Evolutionary conservation across 1,140 invertebrate species (phyloP).

Genomic region (Drosophila equinoxialis): DNA sequence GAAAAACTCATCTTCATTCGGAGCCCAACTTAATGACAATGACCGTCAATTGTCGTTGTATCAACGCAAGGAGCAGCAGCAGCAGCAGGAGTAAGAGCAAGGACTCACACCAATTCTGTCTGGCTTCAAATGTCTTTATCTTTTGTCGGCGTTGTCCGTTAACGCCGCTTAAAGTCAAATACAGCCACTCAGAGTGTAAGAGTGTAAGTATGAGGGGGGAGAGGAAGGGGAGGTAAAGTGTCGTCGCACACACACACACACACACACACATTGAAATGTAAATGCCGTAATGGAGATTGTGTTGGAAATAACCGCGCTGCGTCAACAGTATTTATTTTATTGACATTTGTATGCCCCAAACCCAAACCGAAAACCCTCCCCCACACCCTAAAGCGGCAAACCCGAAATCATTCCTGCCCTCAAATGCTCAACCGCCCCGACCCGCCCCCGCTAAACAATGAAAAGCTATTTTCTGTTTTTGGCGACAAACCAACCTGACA

Average conservation of each 20-base stretch:
- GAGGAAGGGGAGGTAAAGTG: conserved; percentile 3
- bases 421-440: neutral
- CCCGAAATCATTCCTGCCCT: conserved; percentile 1
- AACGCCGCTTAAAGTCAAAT: conserved; percentile 78
- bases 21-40: conserved; percentile 72
- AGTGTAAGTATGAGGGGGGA: conserved; percentile 49
- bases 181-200: conserved; percentile 68
- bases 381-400: neutral
- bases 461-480: conserved; percentile 75
- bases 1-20: conserved; percentile 75
- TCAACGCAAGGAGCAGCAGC: conserved; percentile 33
- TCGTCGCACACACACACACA: conserved; percentile 33
- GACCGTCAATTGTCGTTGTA: conserved; percentile 71
- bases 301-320: conserved; percentile 80
- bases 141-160: conserved; percentile 55
- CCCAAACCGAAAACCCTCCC: neutral
- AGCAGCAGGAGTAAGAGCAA: neutral
- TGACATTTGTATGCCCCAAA: conserved; percentile 65
- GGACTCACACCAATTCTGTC: conserved; percentile 42
- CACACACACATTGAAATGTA: conserved; percentile 59
- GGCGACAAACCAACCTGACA: conserved; percentile 66
- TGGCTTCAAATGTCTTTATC: conserved; percentile 78
- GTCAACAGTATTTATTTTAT: conserved; percentile 81
- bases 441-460: conserved; percentile 52
- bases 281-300: conserved; percentile 78